These are phyloP conservation scores for Trinorchestia longiramus DNA, from an alignment of 1,140 invertebrate species.

Conservation along the genomic window DNA sequence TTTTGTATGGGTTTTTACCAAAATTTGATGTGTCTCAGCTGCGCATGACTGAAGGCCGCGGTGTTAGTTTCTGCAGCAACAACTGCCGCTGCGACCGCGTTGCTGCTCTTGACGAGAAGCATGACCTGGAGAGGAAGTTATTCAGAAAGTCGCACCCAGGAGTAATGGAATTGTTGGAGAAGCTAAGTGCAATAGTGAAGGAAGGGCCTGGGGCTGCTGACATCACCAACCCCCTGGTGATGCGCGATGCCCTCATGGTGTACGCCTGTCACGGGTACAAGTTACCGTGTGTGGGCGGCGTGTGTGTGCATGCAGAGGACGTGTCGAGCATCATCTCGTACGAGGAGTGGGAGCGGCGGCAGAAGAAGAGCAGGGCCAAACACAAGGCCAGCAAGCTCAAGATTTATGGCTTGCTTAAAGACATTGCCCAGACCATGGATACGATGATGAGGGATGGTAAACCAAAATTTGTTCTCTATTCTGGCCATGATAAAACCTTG, in stretches of 20 bases:
- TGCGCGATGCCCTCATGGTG: slow-evolving; percentile 84
- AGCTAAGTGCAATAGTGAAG: slow-evolving; percentile 74
- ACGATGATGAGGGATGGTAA: slow-evolving; percentile 81
- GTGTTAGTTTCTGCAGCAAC: slow-evolving; percentile 86
- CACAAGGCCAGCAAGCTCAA: slow-evolving; percentile 78
- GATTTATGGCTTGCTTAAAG: slow-evolving; percentile 82
- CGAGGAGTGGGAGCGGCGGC: slow-evolving; percentile 80
- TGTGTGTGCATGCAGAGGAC: slow-evolving; percentile 78
- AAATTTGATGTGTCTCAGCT: slow-evolving; percentile 73
- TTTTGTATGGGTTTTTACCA: slow-evolving; percentile 82
- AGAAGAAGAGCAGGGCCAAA: slow-evolving; percentile 78
- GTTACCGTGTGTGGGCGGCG: slow-evolving; percentile 77
- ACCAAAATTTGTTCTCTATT: slow-evolving; percentile 87
- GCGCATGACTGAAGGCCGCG: slow-evolving; percentile 79
- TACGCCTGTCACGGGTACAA: slow-evolving; percentile 86
- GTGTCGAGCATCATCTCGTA: slow-evolving; percentile 81
- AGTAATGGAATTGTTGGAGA: slow-evolving; percentile 76
- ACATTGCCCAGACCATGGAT: slow-evolving; percentile 83
- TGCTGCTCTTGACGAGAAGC: slow-evolving; percentile 76
- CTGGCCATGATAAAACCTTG: slow-evolving; percentile 90
- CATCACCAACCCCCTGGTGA: slow-evolving; percentile 76
- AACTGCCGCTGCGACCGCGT: slow-evolving; percentile 85
- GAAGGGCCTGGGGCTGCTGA: slow-evolving; percentile 74
- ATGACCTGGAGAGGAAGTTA: slow-evolving; percentile 67
- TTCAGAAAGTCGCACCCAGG: slow-evolving; percentile 72